Evolutionary conservation across 2,113 vertebrate genomes (phyloP).

Genomic region (Mellivora capensis): DNA sequence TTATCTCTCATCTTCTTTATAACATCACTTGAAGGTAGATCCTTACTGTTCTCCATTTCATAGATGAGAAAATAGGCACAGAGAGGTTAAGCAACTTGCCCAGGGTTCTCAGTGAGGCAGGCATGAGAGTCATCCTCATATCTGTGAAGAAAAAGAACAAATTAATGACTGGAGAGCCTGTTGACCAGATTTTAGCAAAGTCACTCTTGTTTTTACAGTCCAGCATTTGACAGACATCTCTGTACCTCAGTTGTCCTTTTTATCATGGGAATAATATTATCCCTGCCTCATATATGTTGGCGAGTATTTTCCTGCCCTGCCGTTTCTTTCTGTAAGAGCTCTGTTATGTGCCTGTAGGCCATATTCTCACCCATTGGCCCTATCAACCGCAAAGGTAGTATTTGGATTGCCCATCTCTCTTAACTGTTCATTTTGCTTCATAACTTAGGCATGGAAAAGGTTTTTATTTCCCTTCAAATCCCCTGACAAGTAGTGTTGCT

Average conservation of each 20-base stretch:
- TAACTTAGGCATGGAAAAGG: not conserved
- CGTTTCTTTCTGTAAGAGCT: not conserved
- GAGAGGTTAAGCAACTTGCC: not conserved
- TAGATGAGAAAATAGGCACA: slow-evolving; percentile 5
- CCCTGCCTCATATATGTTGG: not conserved
- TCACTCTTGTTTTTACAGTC: not conserved
- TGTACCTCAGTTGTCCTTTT: not conserved
- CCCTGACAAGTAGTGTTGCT: not conserved
- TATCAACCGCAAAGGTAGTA: not conserved
- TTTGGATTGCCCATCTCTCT: not conserved
- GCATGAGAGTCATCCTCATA: not conserved
- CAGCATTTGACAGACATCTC: not conserved
- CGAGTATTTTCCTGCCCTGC: not conserved
- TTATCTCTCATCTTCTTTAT: not conserved
- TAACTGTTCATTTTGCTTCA: not conserved
- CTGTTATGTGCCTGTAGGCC: not conserved
- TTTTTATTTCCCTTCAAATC: not conserved
- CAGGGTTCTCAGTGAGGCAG: not conserved
- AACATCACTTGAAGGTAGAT: not conserved
- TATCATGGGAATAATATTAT: not conserved
- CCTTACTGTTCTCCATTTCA: not conserved
- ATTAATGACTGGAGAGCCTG: not conserved
- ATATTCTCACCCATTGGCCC: not conserved
- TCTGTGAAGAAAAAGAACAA: not conserved
- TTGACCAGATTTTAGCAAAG: not conserved